Conservation (phyloP, 92 coral and sea anemone genomes). For the Diadumene lineata region DNA sequence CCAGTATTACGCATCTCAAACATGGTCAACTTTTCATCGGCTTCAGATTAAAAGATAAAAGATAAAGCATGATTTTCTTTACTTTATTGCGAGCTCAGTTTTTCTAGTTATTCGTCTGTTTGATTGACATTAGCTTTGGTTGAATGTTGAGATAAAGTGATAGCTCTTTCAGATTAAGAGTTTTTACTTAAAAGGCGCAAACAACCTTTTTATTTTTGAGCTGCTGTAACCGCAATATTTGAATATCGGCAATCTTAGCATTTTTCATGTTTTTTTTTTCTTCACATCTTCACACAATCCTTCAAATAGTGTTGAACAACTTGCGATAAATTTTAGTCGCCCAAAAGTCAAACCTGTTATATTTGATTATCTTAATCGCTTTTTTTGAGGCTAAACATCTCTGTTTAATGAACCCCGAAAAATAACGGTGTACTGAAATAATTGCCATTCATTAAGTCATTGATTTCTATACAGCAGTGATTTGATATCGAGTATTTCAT, state of each 20-base stretch:
- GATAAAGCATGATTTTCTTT: slow-evolving; percentile 34
- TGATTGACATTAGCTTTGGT: slow-evolving; percentile 45
- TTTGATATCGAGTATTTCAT: slow-evolving; percentile 29
- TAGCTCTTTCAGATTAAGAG: slow-evolving; percentile 40
- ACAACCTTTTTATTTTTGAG: slow-evolving; percentile 8
- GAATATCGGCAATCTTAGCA: slow-evolving; percentile 5
- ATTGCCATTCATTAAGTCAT: slow-evolving; percentile 19
- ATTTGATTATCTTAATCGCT: slow-evolving; percentile 36
- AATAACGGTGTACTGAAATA: slow-evolving; percentile 31
- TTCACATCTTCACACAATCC: too few relatives aligned
- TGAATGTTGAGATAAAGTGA: slow-evolving; percentile 41
- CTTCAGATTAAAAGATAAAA: slow-evolving; percentile 38
- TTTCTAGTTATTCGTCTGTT: slow-evolving; percentile 9
- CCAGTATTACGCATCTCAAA: slow-evolving; percentile 28
- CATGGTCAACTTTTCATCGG: slow-evolving; percentile 39
- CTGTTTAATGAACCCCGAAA: slow-evolving; percentile 25
- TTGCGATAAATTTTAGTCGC: slow-evolving; percentile 1
- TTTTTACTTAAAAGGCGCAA: slow-evolving; percentile 13
- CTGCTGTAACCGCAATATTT: slow-evolving; percentile 9
- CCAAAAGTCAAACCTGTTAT: slow-evolving; percentile 21
- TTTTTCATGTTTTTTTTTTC: background rate
- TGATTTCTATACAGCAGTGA: slow-evolving; percentile 17
- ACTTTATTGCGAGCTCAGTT: slow-evolving; percentile 27
- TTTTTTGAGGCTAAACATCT: slow-evolving; percentile 37
- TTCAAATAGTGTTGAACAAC: too few relatives aligned